Evolutionary conservation across 2,888 invertebrate genomes (phyloP).

Genomic region (Priapulus caudatus): DNA sequence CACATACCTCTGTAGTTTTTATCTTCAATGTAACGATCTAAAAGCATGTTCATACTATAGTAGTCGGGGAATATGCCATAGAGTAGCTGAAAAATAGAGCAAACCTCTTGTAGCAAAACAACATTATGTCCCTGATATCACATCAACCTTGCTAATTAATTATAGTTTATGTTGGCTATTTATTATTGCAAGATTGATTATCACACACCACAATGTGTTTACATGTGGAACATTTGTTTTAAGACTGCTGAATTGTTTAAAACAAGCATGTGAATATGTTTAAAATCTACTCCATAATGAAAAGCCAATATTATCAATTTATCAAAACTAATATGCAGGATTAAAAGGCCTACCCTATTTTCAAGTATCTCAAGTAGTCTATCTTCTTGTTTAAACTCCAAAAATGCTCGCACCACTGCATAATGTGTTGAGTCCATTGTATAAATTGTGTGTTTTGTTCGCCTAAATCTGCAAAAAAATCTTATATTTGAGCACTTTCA

Average conservation of each 20-base stretch:
- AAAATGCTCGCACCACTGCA: slow-evolving; percentile 51
- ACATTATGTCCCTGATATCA: background rate
- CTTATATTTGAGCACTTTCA: no score
- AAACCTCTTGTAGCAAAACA: background rate
- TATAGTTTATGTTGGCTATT: no score
- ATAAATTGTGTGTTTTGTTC: slow-evolving; percentile 56
- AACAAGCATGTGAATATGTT: no score
- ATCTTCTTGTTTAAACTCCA: slow-evolving; percentile 45
- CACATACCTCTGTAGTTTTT: slow-evolving; percentile 46
- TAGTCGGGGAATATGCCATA: slow-evolving; percentile 85
- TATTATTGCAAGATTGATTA: no score
- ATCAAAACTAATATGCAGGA: background rate
- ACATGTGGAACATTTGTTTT: no score
- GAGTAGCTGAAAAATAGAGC: slow-evolving; percentile 44
- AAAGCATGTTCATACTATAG: slow-evolving; percentile 60
- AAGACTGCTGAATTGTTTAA: no score
- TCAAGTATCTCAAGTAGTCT: slow-evolving; percentile 59
- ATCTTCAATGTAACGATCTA: slow-evolving; percentile 58
- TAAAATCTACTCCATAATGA: no score
- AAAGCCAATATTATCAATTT: no score
- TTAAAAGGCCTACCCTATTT: slow-evolving; percentile 49
- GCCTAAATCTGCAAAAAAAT: slow-evolving; percentile 47
- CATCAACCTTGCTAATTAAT: no score
- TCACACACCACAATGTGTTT: no score
- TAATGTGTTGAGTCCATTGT: slow-evolving; percentile 67